Evolutionary conservation across 2,797 vertebrate species (phyloP), one percentile per base, ranked within the genome.

Genomic region (Odontamblyopus rebecca): DNA sequence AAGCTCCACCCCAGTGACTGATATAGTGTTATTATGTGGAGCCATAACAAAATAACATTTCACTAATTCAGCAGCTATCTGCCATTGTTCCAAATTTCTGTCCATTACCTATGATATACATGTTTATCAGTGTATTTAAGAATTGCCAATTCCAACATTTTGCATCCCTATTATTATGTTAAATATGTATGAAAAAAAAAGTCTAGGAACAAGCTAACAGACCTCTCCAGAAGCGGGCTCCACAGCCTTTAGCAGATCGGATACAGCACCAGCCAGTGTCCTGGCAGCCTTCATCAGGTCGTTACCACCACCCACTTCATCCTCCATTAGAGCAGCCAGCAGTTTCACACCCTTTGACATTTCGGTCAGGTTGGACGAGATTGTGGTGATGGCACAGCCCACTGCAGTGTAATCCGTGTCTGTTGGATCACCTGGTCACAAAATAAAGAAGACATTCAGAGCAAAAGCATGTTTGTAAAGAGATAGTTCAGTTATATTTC

Each of bases 281-380:
- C 97, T 92, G 7, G 98, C 98, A 0, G 98, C 98, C 81, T 95
- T 95, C 90, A 99, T 93, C 61, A 99, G 94, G 76, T 98, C 95
- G 67, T 96, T 97, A 5, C 98, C 97, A 16, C 96, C 98, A 62
- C 96, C 97, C 71, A 98, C 93, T 0, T 98, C 97, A 0, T 99
- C 97, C 15, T 99, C 98, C 95, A 98, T 97, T 73, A 99, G 93
- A 0, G 98, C 98, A 0, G 98, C 98, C 86, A 99, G 88, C 74
- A 99, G 91, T 89, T 98, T 98, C 80, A 99, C 98, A 0, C 98
- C 98, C 91, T 97, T 99, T 67, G 98, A 99, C 98, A 99, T 99
- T 89, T 99, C 98, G 0, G 98, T 99, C 89, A 99, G 93, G 92
- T 99, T 99, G 81, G 98, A 99, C 67, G 98, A 99, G 88, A 99